Conservation (phyloP, 2,888 invertebrate species). For the Drosophila greeni region DNA sequence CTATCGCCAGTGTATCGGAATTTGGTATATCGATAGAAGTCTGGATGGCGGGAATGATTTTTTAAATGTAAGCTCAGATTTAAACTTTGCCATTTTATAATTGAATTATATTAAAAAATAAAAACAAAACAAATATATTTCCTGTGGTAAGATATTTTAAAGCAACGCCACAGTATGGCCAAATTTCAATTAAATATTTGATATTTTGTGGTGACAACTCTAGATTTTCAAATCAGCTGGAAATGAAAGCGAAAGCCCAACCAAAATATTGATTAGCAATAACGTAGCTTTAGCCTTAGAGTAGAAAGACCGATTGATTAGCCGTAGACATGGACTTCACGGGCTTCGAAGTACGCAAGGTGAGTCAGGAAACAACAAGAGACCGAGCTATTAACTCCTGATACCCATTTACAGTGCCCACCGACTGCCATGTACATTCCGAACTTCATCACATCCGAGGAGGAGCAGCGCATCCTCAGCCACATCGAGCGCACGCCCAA, state of each 20-base stretch:
- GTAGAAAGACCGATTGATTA: constrained; percentile 30
- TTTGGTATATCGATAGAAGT: constrained; percentile 4
- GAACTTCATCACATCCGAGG: constrained; percentile 88
- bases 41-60: no score
- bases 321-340: constrained; percentile 73
- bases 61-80: no score
- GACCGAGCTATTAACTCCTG: background rate
- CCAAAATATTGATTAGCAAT: constrained; percentile 63
- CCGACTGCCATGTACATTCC: constrained; percentile 85
- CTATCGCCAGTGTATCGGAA: constrained; percentile 9
- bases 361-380: constrained; percentile 17
- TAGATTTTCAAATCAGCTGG: constrained; percentile 25
- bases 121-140: background rate
- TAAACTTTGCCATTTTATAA: background rate
- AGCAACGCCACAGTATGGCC: background rate
- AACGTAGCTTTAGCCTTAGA: constrained; percentile 36
- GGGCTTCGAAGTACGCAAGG: constrained; percentile 76
- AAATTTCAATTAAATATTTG: no score
- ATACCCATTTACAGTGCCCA: constrained; percentile 70
- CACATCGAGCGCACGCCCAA: constrained; percentile 89
- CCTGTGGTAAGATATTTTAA: background rate
- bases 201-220: background rate
- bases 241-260: constrained; percentile 33
- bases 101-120: background rate
- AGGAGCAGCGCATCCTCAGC: constrained; percentile 85